A percentile compares a stretch with the other conserved stretches of the same genome.
These are phyloP conservation scores for Xenopus borealis DNA, from an alignment of 2,113 vertebrate species.

Conservation along the genomic window DNA sequence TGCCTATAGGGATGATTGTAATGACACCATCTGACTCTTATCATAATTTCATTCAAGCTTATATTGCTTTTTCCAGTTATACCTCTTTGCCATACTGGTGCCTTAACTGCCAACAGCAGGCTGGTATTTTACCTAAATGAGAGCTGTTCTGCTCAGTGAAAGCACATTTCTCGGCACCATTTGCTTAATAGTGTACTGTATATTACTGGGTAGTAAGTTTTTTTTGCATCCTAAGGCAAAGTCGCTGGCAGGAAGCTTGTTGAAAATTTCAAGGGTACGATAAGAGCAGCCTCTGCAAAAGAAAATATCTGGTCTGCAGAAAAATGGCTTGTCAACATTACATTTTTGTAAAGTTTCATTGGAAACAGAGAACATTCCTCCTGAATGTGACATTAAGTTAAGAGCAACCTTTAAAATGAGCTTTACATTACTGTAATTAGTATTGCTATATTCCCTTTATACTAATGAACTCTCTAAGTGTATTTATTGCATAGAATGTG, in stretches of 20 bases:
- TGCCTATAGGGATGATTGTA: slow-evolving; percentile 61
- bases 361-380: neutral
- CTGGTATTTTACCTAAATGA: slow-evolving; percentile 70
- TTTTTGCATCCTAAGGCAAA: slow-evolving; percentile 57
- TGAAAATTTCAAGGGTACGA: slow-evolving; percentile 61
- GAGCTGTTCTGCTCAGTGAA: slow-evolving; percentile 60
- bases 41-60: slow-evolving; percentile 70
- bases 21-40: slow-evolving; percentile 69
- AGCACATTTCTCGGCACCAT: slow-evolving; percentile 64
- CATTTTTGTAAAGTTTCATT: neutral
- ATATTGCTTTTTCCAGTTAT: slow-evolving; percentile 67
- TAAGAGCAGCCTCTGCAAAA: slow-evolving; percentile 36
- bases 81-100: slow-evolving; percentile 64
- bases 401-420: neutral
- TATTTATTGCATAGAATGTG: neutral
- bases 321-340: slow-evolving; percentile 36
- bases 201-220: slow-evolving; percentile 56
- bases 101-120: slow-evolving; percentile 65
- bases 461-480: slow-evolving; percentile 6
- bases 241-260: slow-evolving; percentile 48
- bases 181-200: slow-evolving; percentile 67
- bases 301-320: slow-evolving; percentile 47
- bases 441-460: neutral
- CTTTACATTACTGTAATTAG: slow-evolving; percentile 10
- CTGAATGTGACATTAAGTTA: neutral